Percentiles rank a stretch among this genome's conserved stretches.
Conservation (phyloP, 2,113 vertebrate genomes). For the Oryzias curvinotus region DNA sequence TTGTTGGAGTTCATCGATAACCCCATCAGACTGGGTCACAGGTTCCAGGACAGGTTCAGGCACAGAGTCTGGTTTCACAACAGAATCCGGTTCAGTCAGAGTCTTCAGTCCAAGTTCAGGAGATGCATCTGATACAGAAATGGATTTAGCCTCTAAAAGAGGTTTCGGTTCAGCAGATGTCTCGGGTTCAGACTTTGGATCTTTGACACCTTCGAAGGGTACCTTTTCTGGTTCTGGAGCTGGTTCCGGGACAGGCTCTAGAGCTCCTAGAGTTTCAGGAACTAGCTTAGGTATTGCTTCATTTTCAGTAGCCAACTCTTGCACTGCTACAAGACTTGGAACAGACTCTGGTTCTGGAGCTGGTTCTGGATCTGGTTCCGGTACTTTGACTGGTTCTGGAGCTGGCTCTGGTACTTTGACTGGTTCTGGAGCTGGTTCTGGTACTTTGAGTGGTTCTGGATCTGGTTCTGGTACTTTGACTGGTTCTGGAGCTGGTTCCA, state of each 20-base stretch:
- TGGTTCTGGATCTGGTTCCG: neutral
- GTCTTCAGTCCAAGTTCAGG: conserved; percentile 4
- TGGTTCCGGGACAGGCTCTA: neutral
- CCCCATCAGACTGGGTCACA: neutral
- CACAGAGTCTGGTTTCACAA: neutral
- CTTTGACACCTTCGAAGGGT: neutral
- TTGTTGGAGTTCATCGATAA: too few species aligned
- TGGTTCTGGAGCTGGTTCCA: conserved; percentile 9
- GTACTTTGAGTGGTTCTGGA: neutral
- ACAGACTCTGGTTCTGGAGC: neutral
- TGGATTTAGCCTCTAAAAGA: neutral
- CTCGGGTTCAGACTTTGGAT: neutral
- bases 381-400: neutral
- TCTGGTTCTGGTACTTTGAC: neutral
- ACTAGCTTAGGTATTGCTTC: neutral
- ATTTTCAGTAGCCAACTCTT: conserved; percentile 1
- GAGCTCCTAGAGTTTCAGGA: neutral
- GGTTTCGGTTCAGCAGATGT: conserved; percentile 7
- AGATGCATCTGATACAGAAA: too few species aligned
- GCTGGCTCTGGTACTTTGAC: neutral
- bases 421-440: neutral
- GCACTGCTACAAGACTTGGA: neutral
- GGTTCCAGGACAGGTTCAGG: conserved; percentile 1
- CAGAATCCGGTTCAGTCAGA: neutral
- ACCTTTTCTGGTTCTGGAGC: neutral